These are phyloP conservation scores for Premnoplex brunnescens DNA, from an alignment of 2,797 vertebrate species.

Conservation along the genomic window DNA sequence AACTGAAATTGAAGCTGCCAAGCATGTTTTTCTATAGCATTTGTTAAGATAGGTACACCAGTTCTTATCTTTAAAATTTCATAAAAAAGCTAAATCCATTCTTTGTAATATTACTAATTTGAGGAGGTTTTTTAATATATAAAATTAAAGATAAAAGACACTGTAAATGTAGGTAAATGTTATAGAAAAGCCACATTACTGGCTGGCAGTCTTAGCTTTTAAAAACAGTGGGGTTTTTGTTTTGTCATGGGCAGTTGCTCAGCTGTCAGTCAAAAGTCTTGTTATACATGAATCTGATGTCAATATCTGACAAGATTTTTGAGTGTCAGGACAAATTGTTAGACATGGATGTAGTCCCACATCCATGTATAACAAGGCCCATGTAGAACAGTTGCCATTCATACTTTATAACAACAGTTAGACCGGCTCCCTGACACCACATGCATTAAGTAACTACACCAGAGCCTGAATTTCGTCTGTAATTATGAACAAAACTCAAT, in stretches of 20 bases:
- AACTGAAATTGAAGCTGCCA: slow-evolving; percentile 51
- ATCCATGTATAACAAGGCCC: slow-evolving; percentile 27
- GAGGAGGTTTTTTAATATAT: not conserved
- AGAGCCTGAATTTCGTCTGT: not conserved
- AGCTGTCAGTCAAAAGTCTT: slow-evolving; percentile 69
- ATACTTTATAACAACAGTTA: slow-evolving; percentile 17
- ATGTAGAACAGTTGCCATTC: slow-evolving; percentile 15
- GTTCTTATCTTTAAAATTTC: slow-evolving; percentile 50
- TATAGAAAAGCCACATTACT: slow-evolving; percentile 46
- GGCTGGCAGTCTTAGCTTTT: slow-evolving; percentile 29
- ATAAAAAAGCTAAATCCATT: slow-evolving; percentile 53
- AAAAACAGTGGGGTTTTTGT: slow-evolving; percentile 40
- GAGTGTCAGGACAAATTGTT: slow-evolving; percentile 65
- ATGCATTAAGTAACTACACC: not conserved
- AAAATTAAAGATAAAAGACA: slow-evolving; percentile 38
- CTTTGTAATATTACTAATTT: slow-evolving; percentile 4
- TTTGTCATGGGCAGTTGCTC: slow-evolving; percentile 59
- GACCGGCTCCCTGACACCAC: not conserved
- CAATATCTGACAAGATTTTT: slow-evolving; percentile 48
- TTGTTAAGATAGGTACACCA: not conserved
- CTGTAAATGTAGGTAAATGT: not conserved
- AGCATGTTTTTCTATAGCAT: slow-evolving; percentile 1
- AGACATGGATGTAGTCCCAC: slow-evolving; percentile 44
- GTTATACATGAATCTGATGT: slow-evolving; percentile 55
- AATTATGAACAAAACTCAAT: not conserved